Base-by-base conservation (phyloP, 2,113 vertebrate genomes). In the Ranitomeya imitator region DNA sequence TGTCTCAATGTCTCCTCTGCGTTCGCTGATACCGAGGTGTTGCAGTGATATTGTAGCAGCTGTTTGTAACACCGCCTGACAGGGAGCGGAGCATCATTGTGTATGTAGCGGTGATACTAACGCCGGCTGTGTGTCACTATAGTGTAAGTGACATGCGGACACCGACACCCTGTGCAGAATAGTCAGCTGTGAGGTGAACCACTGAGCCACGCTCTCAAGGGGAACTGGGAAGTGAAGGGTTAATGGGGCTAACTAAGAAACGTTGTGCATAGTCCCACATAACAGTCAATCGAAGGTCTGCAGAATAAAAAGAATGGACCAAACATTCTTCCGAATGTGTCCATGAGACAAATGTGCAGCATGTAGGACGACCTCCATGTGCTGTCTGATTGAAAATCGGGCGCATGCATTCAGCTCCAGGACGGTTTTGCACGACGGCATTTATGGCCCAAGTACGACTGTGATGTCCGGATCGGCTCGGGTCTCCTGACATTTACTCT, bases 21-120 rank as follows among this genome's bases (percentile, higher is more conserved):
- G 83, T 59, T 73, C 73, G 83, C 83, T 73, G 83, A 85, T 69
- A 73, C 67, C 3, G 67, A 85, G 67, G 83, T 85, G 83, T 85
- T n/a, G 63, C n/a, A 73, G 83, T 85, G 83, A 85, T 52, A 57
- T 71, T 73, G 65, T 85, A 73, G 67, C 83, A 85, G 83, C 67
- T 85, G 67, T 85, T 85, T 57, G 14, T 85, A 73, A 73, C 83
- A 85, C 52, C 1, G 83, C 83, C 83, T 85, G 83, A 54, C 83
- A 85, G 83, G 83, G 67, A 85, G 65, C 54, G 13, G 83, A 73
- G 65, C 83, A 73, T 55, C 83, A 73, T 55, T 45, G 80, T 65
- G 80, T 19, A 61, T 45, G 13, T 16, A 60, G 80, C 31, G 15
- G 57, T 15, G n/a, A 59, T 81, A 81, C 23, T 59, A 57, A 37